These are phyloP conservation scores for Chaunax sp. DNA, from an alignment of 2,797 vertebrate species.

Conservation along the genomic window DNA sequence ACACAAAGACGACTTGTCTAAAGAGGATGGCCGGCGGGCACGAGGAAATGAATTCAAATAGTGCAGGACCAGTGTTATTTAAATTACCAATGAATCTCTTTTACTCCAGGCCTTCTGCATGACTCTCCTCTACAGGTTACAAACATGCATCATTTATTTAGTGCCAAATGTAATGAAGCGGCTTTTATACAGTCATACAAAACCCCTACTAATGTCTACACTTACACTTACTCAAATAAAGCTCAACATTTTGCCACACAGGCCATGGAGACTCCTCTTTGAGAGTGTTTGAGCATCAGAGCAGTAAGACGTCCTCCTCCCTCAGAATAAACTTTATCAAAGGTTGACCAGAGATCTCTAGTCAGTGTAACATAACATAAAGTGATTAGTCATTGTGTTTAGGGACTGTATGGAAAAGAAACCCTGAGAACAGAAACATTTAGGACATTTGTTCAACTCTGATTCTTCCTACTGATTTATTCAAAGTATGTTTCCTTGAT, in stretches of 20 bases:
- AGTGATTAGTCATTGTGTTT: constrained; percentile 38
- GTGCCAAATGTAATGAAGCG: constrained; percentile 13
- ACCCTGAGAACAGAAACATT: too few species aligned
- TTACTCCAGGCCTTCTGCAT: constrained; percentile 33
- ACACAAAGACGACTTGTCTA: constrained; percentile 69
- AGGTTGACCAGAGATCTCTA: constrained; percentile 11
- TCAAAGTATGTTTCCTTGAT: too few species aligned
- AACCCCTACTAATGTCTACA: background rate
- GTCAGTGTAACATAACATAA: constrained; percentile 15
- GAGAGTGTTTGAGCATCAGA: constrained; percentile 22
- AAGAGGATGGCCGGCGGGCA: constrained; percentile 54
- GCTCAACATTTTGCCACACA: constrained; percentile 16
- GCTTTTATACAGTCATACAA: constrained; percentile 15
- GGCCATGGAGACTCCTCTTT: constrained; percentile 11
- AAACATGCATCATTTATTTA: constrained; percentile 28
- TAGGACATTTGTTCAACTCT: too few species aligned
- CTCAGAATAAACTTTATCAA: constrained; percentile 24
- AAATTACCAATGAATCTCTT: constrained; percentile 58
- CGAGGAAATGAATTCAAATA: constrained; percentile 58
- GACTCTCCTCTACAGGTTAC: constrained; percentile 40
- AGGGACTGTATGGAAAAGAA: constrained; percentile 16
- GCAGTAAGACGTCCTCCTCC: constrained; percentile 16
- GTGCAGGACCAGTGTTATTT: constrained; percentile 59
- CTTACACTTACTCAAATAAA: constrained; percentile 17
- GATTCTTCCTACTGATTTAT: too few species aligned